Evolutionary conservation across 2,888 invertebrate genomes (phyloP), one percentile per base, ranked within the genome.

Genomic region (Acleris cristana): DNA sequence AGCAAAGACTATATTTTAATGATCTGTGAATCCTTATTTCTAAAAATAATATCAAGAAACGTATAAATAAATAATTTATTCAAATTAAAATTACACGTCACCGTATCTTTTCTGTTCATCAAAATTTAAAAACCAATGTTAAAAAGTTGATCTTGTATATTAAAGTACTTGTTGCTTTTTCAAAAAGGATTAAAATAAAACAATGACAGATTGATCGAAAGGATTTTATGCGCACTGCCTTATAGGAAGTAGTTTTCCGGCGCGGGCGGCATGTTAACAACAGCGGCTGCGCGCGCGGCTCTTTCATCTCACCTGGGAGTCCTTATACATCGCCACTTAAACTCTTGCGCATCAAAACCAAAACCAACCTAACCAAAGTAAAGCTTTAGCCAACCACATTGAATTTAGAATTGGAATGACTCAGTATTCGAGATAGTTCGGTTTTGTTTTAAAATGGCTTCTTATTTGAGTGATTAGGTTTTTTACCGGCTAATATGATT

Each of bases 221-320:
- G 58, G n/a, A 55, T 62, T 56, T 21, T 54, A 62, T 62, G 44
- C 61, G 44, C 45, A 52, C 56, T 51, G 48, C 65, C 44, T 57
- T 62, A 51, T 79, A 86, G 89, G 89, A 87, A 88, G 88, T 86
- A 83, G 83, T 85, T 80, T 82, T 83, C 84, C 82, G 82, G 79
- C 72, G 64, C 73, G 72, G 72, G 74, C 75, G 76, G 79, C 79
- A 82, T 82, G 85, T 86, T 88, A 86, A 84, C 85, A 86, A 75
- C 71, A 68, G 73, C 74, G 34, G 75, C 70, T 69, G 74, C 74
- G 76, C 79, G 74, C 69, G 79, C 86, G 84, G 84, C 74, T 71
- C 83, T 90, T 90, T 92, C 83, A 92, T 92, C 90, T 89, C 86
- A 79, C 84, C 76, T 81, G 87, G 88, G 84, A 87, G 87, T 87